Evolutionary conservation across 2,888 invertebrate genomes (phyloP).

Genomic region (Temnothorax ravouxi): DNA sequence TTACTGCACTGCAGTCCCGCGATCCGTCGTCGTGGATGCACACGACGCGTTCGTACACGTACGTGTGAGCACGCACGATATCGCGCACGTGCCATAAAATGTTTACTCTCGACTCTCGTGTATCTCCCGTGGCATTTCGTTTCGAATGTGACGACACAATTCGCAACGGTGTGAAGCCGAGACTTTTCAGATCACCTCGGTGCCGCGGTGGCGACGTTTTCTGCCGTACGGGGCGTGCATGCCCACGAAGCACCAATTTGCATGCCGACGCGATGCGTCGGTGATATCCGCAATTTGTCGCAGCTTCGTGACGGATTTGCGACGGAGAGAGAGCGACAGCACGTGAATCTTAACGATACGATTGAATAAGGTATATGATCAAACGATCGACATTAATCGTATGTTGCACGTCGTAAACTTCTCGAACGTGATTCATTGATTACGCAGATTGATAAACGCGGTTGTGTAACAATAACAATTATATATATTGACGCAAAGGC

Average conservation of each 20-base stretch:
- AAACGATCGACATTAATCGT: background rate
- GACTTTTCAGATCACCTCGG: background rate
- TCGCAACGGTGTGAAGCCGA: background rate
- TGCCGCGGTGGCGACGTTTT: constrained; percentile 14
- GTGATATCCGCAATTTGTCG: constrained; percentile 13
- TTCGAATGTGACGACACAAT: constrained; percentile 63
- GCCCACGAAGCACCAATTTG: constrained; percentile 1
- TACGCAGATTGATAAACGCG: background rate
- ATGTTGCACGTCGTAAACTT: background rate
- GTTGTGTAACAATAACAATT: background rate
- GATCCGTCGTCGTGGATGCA: constrained; percentile 45
- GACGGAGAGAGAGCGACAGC: background rate
- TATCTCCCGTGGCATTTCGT: constrained; percentile 63
- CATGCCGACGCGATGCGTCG: constrained; percentile 1
- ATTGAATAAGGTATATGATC: background rate
- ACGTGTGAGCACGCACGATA: constrained; percentile 56
- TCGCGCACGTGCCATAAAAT: constrained; percentile 67
- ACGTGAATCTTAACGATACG: background rate
- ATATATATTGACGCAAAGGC: background rate
- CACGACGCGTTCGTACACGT: constrained; percentile 46
- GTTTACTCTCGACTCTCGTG: constrained; percentile 64
- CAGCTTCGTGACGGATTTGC: constrained; percentile 31
- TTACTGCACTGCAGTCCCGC: constrained; percentile 80
- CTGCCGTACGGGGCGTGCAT: background rate
- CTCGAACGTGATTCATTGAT: background rate